Base-by-base conservation (phyloP, 35 echinoderm and acorn worm genomes). In the Acanthaster planci region DNA sequence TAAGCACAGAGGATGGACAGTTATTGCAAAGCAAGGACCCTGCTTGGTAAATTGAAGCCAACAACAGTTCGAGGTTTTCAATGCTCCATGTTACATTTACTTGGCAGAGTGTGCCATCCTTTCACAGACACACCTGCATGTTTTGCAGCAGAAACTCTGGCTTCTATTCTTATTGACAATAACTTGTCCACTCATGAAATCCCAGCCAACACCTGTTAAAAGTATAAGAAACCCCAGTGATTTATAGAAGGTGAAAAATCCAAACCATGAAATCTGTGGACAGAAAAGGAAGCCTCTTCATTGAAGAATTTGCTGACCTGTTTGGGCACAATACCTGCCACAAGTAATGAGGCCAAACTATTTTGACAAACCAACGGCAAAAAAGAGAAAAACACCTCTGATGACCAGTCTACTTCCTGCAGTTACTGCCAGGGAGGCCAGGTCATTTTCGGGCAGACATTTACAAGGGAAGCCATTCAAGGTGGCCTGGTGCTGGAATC, bases 381-480 rank as follows among this genome's bases (percentile, higher is more conserved):
- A n/a, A 47, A 4, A 12, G 42, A 12, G 4, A 47, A 4, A 47
- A 72, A 72, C 64, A 72, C 21, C 21, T 72, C 26, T 29, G 14
- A 72, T 12, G 14, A 26, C 64, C 26, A 12, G 8, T 1, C 64
- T 7, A 72, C 64, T 72, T 72, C 64, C 64, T 72, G 64, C 30
- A 27, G 64, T 72, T n/a, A 26, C 64, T 21, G 26, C 64, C 64
- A 31, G 64, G 22, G 30, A 72, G 14, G 23, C 64, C 12, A 29
- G 64, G 64, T 72, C 22, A 72, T 72, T 72, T 72, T 34, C 64
- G 22, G 29, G 52, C 52, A 18, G 26, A 23, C 64, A 26, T 72
- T n/a, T 72, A 34, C 26, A 72, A 9, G 34, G 64, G 64, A 72
- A 72, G 64, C 64, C 64, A 72, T 72, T 72, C 64, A 72, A 72